phyloP scores from a whole-genome alignment of 2,113 vertebrate species.

The Otocyon megalotis region DNA sequence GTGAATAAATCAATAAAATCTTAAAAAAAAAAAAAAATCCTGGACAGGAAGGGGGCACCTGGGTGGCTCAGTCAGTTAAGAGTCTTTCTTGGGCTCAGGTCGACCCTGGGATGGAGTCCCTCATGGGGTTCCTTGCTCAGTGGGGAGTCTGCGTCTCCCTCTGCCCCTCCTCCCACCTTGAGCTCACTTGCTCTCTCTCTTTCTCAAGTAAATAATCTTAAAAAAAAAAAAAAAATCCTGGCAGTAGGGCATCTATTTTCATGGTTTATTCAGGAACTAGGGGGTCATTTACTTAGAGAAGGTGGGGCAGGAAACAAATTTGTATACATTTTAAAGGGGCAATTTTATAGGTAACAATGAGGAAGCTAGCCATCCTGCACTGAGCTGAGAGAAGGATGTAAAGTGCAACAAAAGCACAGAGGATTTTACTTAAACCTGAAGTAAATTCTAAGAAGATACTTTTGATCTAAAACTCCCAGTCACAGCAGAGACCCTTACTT shows the following conservation, averaged over 20 bases:
- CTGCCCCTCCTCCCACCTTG: too few relatives aligned
- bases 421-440: background rate
- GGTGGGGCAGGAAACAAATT: background rate
- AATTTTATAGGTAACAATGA: background rate
- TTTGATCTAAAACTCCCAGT: background rate
- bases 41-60: background rate
- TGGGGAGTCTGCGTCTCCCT: background rate
- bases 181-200: too few relatives aligned
- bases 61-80: background rate
- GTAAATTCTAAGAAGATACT: background rate
- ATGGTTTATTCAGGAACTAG: background rate
- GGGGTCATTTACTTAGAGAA: slow-evolving; percentile 1
- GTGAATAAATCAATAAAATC: too few relatives aligned
- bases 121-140: background rate
- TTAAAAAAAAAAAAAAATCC: background rate
- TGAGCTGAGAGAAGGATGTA: background rate
- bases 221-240: background rate
- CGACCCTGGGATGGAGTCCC: background rate
- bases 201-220: background rate
- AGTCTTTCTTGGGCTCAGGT: background rate
- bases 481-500: background rate
- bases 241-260: slow-evolving; percentile 14
- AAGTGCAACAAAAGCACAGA: background rate
- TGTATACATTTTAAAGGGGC: background rate
- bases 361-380: background rate